Percentiles rank a stretch among this genome's conserved stretches.
Evolutionary conservation across 2,888 invertebrate species (phyloP).

Genomic region (Parochlus steinenii): DNA sequence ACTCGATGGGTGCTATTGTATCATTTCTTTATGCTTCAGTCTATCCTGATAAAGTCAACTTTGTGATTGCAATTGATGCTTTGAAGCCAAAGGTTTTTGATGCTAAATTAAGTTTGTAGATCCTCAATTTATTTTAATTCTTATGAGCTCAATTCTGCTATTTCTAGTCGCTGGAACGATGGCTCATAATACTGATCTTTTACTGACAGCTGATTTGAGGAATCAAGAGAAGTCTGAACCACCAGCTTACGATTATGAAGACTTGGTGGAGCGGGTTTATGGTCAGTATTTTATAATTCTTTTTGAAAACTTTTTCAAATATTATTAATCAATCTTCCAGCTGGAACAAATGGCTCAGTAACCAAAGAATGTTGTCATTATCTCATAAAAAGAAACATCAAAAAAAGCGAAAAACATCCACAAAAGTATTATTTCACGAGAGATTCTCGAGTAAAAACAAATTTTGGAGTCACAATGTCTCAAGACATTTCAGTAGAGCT

Average conservation of each 20-base stretch:
- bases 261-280: slow-evolving; percentile 34
- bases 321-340: slow-evolving; percentile 18
- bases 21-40: slow-evolving; percentile 37
- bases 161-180: neutral
- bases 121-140: neutral
- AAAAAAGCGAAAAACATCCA: slow-evolving; percentile 35
- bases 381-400: slow-evolving; percentile 38
- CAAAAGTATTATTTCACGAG: slow-evolving; percentile 45
- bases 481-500: slow-evolving; percentile 36
- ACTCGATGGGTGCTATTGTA: slow-evolving; percentile 47
- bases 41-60: slow-evolving; percentile 27
- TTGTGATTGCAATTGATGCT: slow-evolving; percentile 5
- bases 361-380: slow-evolving; percentile 35
- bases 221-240: slow-evolving; percentile 32
- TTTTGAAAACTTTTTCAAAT: slow-evolving; percentile 24
- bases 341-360: slow-evolving; percentile 39
- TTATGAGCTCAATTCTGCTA: neutral
- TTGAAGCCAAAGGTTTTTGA: slow-evolving; percentile 17
- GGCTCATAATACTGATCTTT: slow-evolving; percentile 26
- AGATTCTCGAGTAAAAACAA: slow-evolving; percentile 44
- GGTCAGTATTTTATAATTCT: too few relatives aligned
- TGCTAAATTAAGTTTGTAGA: neutral
- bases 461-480: slow-evolving; percentile 33
- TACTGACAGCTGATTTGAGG: slow-evolving; percentile 31
- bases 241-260: slow-evolving; percentile 43